Evolutionary conservation across 2,888 invertebrate genomes (phyloP), one percentile per base, ranked within the genome.

Genomic region (Vandiemenella viatica): DNA sequence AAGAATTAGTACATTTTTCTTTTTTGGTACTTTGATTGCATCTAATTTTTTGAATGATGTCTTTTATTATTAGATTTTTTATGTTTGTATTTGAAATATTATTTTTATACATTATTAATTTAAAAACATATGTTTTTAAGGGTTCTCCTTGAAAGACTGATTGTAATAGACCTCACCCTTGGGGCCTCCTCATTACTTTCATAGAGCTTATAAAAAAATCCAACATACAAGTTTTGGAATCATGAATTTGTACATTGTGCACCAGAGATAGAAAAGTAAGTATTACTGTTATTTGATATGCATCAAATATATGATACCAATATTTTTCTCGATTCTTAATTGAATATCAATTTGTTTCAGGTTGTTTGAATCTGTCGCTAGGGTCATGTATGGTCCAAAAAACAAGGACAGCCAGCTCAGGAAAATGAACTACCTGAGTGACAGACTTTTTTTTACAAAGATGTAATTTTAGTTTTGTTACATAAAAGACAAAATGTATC

Each of bases 171-270:
- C 98, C 98, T 4, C 98, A 98, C 69, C 98, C 98, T 0, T 99
- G 98, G 98, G 98, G 98, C 13, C 72, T 99, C 42, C 75, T 98
- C 32, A 95, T 98, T 57, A 99, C 98, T 0, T 98, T 98, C 69
- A 97, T 97, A 57, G 98, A 99, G 66, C 77, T 99, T 53, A 97
- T 99, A 62, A 96, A 97, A n/a, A 67, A 98, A 98, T 71, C 95
- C 93, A 5, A 81, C 83, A 19, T 98, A 96, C 73, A 93, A 95
- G 67, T 98, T 99, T 70, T 98, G 98, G 97, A 82, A 84, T 56
- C 97, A 98, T 63, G 96, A 98, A 63, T 99, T 99, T 70, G 97
- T 98, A 1, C 93, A 95, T 63, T 99, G 98, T 68, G 97, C 98
- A 17, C 95, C 97, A 1, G 98, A 99, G 71, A 97, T 99, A 60